Base-by-base conservation (phyloP, 2,797 vertebrate species). In the Chelidonichthys spinosus region DNA sequence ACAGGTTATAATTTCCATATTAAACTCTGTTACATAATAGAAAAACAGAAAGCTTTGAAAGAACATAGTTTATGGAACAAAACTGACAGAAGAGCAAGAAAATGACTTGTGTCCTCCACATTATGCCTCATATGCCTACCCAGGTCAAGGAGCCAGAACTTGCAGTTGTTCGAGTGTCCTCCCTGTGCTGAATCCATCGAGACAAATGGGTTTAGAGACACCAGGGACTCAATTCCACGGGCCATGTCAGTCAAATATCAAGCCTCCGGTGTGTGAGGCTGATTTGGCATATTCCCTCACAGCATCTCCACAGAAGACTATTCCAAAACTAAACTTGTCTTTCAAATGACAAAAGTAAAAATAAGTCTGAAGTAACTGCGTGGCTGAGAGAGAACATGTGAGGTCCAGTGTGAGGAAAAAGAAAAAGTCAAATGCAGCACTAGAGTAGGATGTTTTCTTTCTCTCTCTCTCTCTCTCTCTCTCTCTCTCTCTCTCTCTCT, bases 81-180 rank as follows among this genome's bases (percentile, higher is more conserved):
- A 65, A 46, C 11, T 5, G 8, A 39, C 32, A 63, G 8, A 13
- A 44, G 14, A 69, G 14, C 11, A 32, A 46, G 10, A 35, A 9
- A 58, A 73, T 42, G 3, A 44, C 39, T 61, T 1, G 6, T 39
- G 6, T 71, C 35, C 55, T 17, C 52, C 15, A 61, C 33, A 61
- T 35, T 44, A 49, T 2, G 17, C 4, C 2, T 59, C 7, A 59
- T 72, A 42, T 56, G 79, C 90, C 78, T 94, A 95, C 95, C 95
- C 76, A 95, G 87, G 89, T 95, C 95, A 79, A 95, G 86, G 49
- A 95, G 86, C 95, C 95, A 95, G 89, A 95, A 93, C 81, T 92
- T 95, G 92, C 94, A 95, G 87, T 89, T 93, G 82, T 93, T 92
- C 35, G 92, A 79, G 53, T 87, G 87, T 80, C 90, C 87, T 70